Evolutionary conservation across 2,797 vertebrate genomes (phyloP), one percentile per base, ranked within the genome.

Genomic region (Paedocypris micromegethes): DNA sequence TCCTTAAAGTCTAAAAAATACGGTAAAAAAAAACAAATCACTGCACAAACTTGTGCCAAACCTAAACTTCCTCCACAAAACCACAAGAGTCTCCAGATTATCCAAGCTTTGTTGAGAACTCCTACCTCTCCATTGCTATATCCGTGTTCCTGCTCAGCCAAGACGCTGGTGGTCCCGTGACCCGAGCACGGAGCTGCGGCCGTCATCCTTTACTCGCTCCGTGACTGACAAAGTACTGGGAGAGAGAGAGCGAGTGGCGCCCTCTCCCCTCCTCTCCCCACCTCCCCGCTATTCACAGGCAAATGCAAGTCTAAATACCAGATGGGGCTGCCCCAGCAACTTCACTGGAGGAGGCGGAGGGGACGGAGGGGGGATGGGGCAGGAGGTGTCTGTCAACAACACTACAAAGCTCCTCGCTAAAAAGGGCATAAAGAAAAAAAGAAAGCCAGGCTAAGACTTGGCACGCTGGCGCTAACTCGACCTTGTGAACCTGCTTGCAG

Each of bases 281-380:
- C 75, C 75, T 77, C 64, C 80, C 50, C 7, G 64, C 85, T 84
- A 85, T 87, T 88, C 87, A 88, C 81, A 84, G 79, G 78, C 82
- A 85, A 88, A 84, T 80, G 75, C 71, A 80, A 84, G 81, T 69
- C 75, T 73, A 80, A 85, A 87, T 85, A 82, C 82, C 89, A 86
- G 85, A 84, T 68, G 81, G 85, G 82, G 79, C 68, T 80, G 75
- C 82, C 83, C 82, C 83, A 83, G 83, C 78, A 87, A 85, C 82
- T 66, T 58, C 77, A 66, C 72, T 58, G 68, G 63, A 65, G 78
- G 79, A 71, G 68, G 66, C 54, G 56, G 66, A 72, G 72, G 70
- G 68, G 66, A 53, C 59, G 66, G 73, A 64, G 72, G 75, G 72
- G 77, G 79, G 76, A 72, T 71, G 64, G 62, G 60, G 55, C 70